These are phyloP conservation scores for Gallinago media DNA, from an alignment of 2,113 vertebrate species.

Conservation along the genomic window DNA sequence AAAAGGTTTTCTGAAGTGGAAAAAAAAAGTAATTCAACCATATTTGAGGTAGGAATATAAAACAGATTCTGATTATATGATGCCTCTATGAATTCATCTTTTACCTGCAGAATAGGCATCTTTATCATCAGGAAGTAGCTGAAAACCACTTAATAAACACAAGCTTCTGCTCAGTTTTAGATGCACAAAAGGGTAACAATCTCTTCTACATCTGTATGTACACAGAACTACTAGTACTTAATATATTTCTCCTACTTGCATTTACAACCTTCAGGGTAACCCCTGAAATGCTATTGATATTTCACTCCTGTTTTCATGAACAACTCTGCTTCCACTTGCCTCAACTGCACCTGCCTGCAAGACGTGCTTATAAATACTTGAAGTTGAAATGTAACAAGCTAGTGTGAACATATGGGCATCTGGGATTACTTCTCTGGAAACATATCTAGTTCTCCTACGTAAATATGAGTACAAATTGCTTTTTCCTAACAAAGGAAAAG, in stretches of 20 bases:
- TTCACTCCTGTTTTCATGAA: neutral
- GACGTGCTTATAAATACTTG: neutral
- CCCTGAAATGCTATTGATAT: neutral
- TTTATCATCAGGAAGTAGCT: neutral
- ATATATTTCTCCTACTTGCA: neutral
- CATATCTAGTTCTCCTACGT: neutral
- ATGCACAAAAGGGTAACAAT: neutral
- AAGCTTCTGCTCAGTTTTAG: neutral
- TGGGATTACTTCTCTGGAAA: neutral
- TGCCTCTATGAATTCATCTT: neutral
- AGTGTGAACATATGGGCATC: neutral
- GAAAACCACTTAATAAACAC: conserved; percentile 15
- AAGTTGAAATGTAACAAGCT: neutral
- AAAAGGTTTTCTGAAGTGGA: conserved; percentile 11
- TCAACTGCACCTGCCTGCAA: neutral
- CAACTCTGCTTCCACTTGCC: neutral
- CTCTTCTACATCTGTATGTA: neutral
- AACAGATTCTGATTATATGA: neutral
- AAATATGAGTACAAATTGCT: neutral
- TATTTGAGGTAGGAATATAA: neutral
- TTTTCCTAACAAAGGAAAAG: neutral
- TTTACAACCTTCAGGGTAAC: neutral
- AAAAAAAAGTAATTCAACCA: neutral
- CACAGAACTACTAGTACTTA: neutral
- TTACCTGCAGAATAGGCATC: neutral